A percentile compares a stretch with the other conserved stretches of the same genome.
Evolutionary conservation across 2,888 invertebrate species (phyloP).

Genomic region (Tridacna crocea): DNA sequence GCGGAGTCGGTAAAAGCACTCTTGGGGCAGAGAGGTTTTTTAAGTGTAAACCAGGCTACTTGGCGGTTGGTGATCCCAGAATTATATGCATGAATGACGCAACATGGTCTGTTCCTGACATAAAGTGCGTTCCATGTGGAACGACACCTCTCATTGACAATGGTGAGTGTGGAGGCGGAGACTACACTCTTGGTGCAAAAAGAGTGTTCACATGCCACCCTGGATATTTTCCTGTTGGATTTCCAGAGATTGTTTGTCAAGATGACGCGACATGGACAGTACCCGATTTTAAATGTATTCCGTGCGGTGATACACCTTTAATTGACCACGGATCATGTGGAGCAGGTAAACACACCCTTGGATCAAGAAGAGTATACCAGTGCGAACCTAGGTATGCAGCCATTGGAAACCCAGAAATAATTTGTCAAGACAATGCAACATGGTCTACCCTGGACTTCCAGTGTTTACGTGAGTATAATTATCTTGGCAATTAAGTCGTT

Average conservation of each 20-base stretch:
- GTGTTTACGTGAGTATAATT: conserved; percentile 43
- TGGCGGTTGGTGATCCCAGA: conserved; percentile 30
- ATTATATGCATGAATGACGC: conserved; percentile 39
- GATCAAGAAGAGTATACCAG: conserved; percentile 25
- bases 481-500: neutral
- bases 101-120: conserved; percentile 29
- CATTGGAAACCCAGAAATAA: conserved; percentile 35
- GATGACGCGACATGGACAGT: conserved; percentile 28
- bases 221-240: conserved; percentile 45
- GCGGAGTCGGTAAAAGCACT: conserved; percentile 34
- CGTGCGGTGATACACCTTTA: conserved; percentile 23
- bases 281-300: conserved; percentile 32
- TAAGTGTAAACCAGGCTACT: conserved; percentile 40
- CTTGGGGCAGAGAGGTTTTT: conserved; percentile 24
- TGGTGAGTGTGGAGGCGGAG: conserved; percentile 38
- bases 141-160: conserved; percentile 26
- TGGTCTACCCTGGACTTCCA: conserved; percentile 34
- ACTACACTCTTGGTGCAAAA: conserved; percentile 29
- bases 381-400: conserved; percentile 42
- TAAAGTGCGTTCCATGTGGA: conserved; percentile 48
- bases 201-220: conserved; percentile 33
- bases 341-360: conserved; percentile 38
- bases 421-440: conserved; percentile 30
- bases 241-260: conserved; percentile 35
- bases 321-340: conserved; percentile 40